Percentiles rank a stretch among this genome's conserved stretches.
phyloP scores from a whole-genome alignment of 1,140 invertebrate genomes.

The Argopecten irradians region DNA sequence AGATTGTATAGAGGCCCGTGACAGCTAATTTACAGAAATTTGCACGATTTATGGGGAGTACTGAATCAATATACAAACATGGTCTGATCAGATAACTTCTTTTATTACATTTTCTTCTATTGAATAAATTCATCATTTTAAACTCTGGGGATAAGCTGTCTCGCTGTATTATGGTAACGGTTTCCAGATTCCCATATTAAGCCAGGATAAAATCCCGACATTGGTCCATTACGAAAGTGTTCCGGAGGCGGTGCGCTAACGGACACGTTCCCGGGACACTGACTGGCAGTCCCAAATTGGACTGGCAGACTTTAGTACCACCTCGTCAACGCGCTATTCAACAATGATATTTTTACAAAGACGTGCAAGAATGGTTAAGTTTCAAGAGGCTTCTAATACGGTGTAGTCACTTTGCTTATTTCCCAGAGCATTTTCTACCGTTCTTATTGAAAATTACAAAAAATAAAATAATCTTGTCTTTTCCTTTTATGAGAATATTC shows the following conservation, averaged over 20 bases:
- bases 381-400: too few relatives aligned
- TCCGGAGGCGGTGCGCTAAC: not conserved
- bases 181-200: constrained; percentile 2
- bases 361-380: too few relatives aligned
- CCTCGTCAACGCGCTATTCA: not conserved
- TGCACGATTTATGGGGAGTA: not conserved
- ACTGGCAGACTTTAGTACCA: not conserved
- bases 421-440: too few relatives aligned
- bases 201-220: not conserved
- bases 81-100: not conserved
- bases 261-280: not conserved
- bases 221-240: not conserved
- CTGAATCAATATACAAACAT: not conserved
- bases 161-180: not conserved
- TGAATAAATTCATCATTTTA: constrained; percentile 23
- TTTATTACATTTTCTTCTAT: constrained; percentile 13
- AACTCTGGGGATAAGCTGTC: constrained; percentile 1
- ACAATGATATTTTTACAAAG: not conserved
- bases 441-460: too few relatives aligned
- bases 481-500: too few relatives aligned
- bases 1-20: constrained; percentile 14
- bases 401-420: too few relatives aligned
- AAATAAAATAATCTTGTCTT: too few relatives aligned
- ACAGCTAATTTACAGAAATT: constrained; percentile 16
- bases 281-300: not conserved